Evolutionary conservation across 2,797 vertebrate genomes (phyloP), one percentile per base, ranked within the genome.

Genomic region (Oophaga sylvatica): DNA sequence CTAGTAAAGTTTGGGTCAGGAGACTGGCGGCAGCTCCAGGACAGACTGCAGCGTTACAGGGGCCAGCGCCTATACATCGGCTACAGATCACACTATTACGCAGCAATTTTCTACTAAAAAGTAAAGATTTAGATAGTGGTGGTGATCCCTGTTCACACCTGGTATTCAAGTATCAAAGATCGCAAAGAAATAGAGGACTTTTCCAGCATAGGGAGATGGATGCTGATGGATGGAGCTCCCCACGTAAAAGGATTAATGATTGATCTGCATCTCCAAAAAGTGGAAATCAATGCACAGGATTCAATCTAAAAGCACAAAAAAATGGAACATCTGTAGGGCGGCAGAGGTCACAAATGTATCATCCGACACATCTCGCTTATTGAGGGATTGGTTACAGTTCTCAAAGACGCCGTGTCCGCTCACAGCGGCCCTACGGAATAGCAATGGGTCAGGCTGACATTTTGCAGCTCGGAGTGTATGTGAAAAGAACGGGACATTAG

Each of bases 281-380:
- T 16, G 48, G 31, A 79, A 53, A 77, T 31, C 59, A 59, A 53
- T 48, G 59, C 79, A 19, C 22, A n/a, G 73, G 19, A 83, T 22
- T 3, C 12, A 22, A 70, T 45, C 48, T 4, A 45, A n/a, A 57
- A 26, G n/a, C 0, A 19, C 17, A 6, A 63, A 73, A 26, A 87
- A 82, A 68, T 19, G n/a, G 56, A 87, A 53, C n/a, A 84, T 75
- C 75, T 88, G 75, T 56, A 71, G 81, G 87, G 81, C 87, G 60
- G 45, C 22, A 62, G 65, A 84, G 87, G 87, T 84, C 87, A 84
- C 26, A 65, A 60, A 84, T 80, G 78, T 65, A 84, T 88, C 83
- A 84, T 79, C 29, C 63, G 4, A 68, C 76, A 60, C 84, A 62
- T 59, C 77, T 63, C 67, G 76, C 87, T 63, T 80, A 73, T 88